Conservation (phyloP, 2,797 vertebrate species). For the Coccyzus lansbergi region DNA sequence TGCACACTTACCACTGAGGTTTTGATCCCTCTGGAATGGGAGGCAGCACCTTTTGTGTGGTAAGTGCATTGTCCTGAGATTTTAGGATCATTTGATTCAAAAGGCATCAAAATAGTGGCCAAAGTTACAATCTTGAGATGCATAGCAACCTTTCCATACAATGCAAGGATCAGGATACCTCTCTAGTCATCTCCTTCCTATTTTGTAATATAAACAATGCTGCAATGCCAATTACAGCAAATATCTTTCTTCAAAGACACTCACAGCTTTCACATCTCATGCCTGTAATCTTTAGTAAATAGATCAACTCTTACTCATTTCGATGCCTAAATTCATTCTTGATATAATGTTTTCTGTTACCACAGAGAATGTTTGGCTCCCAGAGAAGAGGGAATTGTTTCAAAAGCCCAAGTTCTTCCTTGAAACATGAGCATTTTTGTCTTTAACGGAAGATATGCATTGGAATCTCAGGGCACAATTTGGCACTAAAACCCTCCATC, state of each 20-base stretch:
- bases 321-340: conserved; percentile 53
- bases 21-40: not conserved
- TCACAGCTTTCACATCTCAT: conserved; percentile 46
- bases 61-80: not conserved
- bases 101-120: not conserved
- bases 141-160: not conserved
- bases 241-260: conserved; percentile 26
- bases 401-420: conserved; percentile 51
- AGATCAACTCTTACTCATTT: conserved; percentile 67
- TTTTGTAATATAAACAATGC: not conserved
- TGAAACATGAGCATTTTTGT: conserved; percentile 26
- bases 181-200: not conserved
- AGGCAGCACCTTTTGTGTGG: not conserved
- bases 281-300: conserved; percentile 42
- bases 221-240: not conserved
- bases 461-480: conserved; percentile 38
- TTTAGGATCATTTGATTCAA: not conserved
- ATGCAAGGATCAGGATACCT: not conserved
- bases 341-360: conserved; percentile 54
- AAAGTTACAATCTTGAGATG: not conserved
- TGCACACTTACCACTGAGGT: not conserved
- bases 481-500: conserved; percentile 28
- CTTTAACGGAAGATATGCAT: conserved; percentile 43
- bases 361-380: conserved; percentile 54
- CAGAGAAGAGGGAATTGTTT: conserved; percentile 53